Evolutionary conservation across 2,888 invertebrate species (phyloP).

Genomic region (Melitaea athalia): DNA sequence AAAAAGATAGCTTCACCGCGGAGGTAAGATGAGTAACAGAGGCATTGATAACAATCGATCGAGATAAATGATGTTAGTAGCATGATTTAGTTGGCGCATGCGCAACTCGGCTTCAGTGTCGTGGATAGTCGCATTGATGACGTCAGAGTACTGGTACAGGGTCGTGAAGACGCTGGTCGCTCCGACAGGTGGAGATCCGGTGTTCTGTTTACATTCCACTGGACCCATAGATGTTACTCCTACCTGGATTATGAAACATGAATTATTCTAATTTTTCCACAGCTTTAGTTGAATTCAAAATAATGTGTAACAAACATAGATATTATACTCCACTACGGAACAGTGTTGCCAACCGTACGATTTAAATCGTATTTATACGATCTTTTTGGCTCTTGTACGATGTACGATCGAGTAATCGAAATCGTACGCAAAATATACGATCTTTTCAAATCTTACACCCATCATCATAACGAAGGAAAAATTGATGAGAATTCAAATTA

Average conservation of each 20-base stretch:
- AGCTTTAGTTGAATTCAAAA: no score
- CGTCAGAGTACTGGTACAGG: slow-evolving; percentile 56
- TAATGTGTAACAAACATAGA: no score
- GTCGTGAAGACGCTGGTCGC: slow-evolving; percentile 68
- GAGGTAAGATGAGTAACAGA: slow-evolving; percentile 5
- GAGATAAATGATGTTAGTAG: not conserved
- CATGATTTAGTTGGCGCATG: slow-evolving; percentile 45
- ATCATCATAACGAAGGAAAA: no score
- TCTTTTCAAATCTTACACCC: no score
- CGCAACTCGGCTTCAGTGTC: slow-evolving; percentile 52
- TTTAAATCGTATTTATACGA: no score
- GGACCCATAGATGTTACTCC: slow-evolving; percentile 71
- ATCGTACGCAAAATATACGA: no score
- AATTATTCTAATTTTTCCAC: slow-evolving; percentile 20
- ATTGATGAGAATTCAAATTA: no score
- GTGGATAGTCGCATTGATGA: slow-evolving; percentile 61
- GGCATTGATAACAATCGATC: not conserved
- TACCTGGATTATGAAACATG: slow-evolving; percentile 43
- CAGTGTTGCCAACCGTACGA: no score
- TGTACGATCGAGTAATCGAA: no score
- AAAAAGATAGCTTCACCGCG: not conserved
- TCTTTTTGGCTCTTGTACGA: no score
- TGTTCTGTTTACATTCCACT: slow-evolving; percentile 51
- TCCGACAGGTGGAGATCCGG: slow-evolving; percentile 37
- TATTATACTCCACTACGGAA: no score